Percentiles rank a stretch among this genome's conserved stretches.
phyloP scores from a whole-genome alignment of 2,113 vertebrate genomes.

The Seriola rivoliana region DNA sequence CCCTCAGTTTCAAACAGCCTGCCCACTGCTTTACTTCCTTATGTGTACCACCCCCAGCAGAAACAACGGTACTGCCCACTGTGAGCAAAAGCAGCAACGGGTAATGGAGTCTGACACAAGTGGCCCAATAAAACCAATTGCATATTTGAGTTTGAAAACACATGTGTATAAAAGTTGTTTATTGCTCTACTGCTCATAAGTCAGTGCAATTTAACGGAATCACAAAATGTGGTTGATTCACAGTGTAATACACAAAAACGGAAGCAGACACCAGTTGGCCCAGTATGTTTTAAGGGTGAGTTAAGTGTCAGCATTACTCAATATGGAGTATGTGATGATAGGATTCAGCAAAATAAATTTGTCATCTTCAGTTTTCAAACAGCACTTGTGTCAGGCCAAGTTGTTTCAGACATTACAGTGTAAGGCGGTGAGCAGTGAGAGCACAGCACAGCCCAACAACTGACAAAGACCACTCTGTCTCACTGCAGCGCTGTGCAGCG shows the following conservation, averaged over 20 bases:
- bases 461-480: conserved; percentile 78
- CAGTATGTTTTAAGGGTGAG: neutral
- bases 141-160: conserved; percentile 19
- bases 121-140: conserved; percentile 54
- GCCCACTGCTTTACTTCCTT: conserved; percentile 58
- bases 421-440: conserved; percentile 31
- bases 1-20: conserved; percentile 53
- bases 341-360: conserved; percentile 12
- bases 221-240: neutral
- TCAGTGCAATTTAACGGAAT: neutral
- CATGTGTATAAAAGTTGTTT: neutral
- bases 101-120: conserved; percentile 52
- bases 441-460: conserved; percentile 1
- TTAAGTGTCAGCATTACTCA: neutral
- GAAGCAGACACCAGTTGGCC: neutral
- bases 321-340: neutral
- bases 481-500: conserved; percentile 27
- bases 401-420: conserved; percentile 60
- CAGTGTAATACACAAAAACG: neutral
- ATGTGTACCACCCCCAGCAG: conserved; percentile 38
- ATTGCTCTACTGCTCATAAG: neutral
- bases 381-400: conserved; percentile 14
- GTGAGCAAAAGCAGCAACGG: conserved; percentile 30
- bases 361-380: conserved; percentile 34
- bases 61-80: conserved; percentile 43